phyloP scores from a whole-genome alignment of 1,140 invertebrate genomes.

The Bombus pascuorum region DNA sequence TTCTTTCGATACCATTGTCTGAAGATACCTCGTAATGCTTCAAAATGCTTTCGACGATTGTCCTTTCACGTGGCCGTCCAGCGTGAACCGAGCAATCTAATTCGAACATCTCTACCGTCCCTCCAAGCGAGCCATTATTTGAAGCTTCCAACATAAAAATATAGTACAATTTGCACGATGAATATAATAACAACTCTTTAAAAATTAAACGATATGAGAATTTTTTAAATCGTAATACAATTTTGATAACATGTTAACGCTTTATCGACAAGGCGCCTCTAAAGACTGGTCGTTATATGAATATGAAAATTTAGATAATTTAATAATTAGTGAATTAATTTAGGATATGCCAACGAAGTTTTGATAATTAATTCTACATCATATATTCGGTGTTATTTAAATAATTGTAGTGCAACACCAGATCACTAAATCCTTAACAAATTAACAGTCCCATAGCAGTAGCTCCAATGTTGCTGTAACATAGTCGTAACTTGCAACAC shows the following conservation, averaged over 20 bases:
- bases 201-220: not conserved
- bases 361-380: not conserved
- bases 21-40: constrained; percentile 30
- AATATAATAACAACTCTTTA: not conserved
- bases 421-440: not conserved
- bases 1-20: constrained; percentile 50
- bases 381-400: not conserved
- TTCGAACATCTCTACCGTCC: not conserved
- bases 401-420: not conserved
- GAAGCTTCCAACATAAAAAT: not conserved
- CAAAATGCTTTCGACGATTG: constrained; percentile 30
- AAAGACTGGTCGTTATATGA: no score
- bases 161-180: not conserved
- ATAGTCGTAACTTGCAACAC: not conserved
- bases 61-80: not conserved
- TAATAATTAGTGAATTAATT: no score
- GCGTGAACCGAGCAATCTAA: not conserved
- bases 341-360: no score
- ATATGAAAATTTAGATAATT: no score
- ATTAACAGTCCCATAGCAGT: not conserved
- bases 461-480: not conserved
- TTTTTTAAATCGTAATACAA: no score
- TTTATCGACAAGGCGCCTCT: no score
- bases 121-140: no score
- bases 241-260: no score